Evolutionary conservation across 2,888 invertebrate species (phyloP).

Genomic region (Andrena minutula): DNA sequence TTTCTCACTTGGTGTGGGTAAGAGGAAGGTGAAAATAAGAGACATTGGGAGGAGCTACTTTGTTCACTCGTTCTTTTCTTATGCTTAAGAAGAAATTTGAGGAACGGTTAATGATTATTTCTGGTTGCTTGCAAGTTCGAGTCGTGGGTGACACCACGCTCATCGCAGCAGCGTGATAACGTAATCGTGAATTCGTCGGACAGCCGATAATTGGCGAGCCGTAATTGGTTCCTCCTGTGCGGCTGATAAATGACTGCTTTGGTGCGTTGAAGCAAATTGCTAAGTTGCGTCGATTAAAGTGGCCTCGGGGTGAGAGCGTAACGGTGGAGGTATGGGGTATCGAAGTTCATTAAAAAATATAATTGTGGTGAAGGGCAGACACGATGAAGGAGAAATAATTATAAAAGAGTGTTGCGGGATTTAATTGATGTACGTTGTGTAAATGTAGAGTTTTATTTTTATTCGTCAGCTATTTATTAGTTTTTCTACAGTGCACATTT

Average conservation of each 20-base stretch:
- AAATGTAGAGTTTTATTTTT: no score
- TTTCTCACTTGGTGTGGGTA: neutral
- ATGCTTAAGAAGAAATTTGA: neutral
- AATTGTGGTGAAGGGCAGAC: no score
- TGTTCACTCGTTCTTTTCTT: neutral
- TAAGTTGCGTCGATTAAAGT: constrained; percentile 31
- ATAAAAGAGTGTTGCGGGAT: no score
- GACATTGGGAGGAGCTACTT: constrained; percentile 30
- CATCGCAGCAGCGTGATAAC: constrained; percentile 46
- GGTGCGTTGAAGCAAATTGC: neutral
- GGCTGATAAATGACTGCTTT: constrained; percentile 32
- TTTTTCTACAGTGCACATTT: no score
- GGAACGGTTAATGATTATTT: neutral
- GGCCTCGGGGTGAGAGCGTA: neutral
- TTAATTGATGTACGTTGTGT: no score
- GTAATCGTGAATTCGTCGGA: constrained; percentile 43
- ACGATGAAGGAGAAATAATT: no score
- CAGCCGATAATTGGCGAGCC: constrained; percentile 32
- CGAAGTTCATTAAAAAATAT: neutral
- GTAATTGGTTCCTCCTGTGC: constrained; percentile 45
- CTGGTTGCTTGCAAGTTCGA: neutral
- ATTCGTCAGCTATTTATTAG: no score
- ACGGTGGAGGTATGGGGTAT: neutral
- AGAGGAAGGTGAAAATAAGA: neutral
- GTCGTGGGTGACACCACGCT: neutral